phyloP scores from a whole-genome alignment of 2,797 vertebrate species.

The Melopsittacus undulatus region DNA sequence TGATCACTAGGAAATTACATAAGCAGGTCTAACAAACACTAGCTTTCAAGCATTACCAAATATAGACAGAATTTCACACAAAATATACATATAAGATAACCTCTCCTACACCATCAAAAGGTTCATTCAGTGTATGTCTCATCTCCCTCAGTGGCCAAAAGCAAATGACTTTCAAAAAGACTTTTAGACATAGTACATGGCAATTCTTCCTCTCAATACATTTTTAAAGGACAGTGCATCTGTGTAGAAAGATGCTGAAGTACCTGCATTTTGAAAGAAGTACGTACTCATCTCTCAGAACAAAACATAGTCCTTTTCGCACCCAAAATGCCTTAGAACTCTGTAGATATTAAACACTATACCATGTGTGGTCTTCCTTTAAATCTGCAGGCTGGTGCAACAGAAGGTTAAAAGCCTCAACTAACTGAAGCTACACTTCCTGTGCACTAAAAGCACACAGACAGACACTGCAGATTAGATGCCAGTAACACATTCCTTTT shows the following conservation, averaged over 20 bases:
- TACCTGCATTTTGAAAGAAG: not conserved
- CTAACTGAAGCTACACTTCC: not conserved
- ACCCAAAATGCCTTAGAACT: not conserved
- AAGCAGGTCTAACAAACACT: not conserved
- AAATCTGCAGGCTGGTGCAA: not conserved
- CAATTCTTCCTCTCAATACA: not conserved
- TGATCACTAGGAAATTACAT: not conserved
- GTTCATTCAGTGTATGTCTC: not conserved
- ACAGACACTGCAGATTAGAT: not conserved
- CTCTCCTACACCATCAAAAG: not conserved
- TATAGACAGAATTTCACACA: not conserved
- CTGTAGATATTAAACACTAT: not conserved
- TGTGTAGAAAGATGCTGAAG: not conserved
- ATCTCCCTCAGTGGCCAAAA: not conserved
- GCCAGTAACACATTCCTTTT: not conserved
- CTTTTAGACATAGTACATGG: not conserved
- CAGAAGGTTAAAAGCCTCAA: not conserved
- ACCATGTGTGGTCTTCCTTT: not conserved
- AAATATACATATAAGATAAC: not conserved
- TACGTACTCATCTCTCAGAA: not conserved
- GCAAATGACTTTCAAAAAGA: not conserved
- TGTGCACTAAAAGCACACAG: not conserved
- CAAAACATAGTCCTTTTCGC: not conserved
- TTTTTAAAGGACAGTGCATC: not conserved
- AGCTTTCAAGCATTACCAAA: not conserved